Percentiles rank a stretch among this genome's conserved stretches.
Evolutionary conservation across 1,140 invertebrate genomes (phyloP).

Genomic region (Heliconius congener): DNA sequence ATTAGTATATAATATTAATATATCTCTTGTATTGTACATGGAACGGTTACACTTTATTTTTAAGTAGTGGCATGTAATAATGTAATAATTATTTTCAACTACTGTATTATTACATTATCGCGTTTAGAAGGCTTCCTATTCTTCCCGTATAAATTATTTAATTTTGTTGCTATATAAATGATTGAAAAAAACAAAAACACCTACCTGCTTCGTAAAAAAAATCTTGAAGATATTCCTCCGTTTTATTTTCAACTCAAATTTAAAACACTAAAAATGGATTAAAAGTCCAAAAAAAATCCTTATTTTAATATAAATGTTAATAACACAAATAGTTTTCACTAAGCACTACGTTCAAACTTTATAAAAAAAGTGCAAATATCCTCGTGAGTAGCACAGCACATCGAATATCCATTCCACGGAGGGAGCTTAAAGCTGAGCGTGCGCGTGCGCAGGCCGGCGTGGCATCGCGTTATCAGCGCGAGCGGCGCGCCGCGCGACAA

Average conservation of each 20-base stretch:
- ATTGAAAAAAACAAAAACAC: conserved; percentile 19
- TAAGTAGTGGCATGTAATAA: neutral
- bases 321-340: conserved; percentile 32
- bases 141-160: neutral
- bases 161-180: neutral
- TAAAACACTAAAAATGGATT: conserved; percentile 24
- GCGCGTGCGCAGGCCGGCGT: conserved; percentile 72
- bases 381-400: conserved; percentile 45
- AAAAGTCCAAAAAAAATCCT: conserved; percentile 24
- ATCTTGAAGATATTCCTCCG: conserved; percentile 22
- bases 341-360: conserved; percentile 46
- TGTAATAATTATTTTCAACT: neutral
- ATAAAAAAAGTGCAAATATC: conserved; percentile 45
- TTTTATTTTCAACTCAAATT: conserved; percentile 26
- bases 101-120: neutral
- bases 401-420: conserved; percentile 64
- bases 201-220: conserved; percentile 38
- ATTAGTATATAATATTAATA: neutral
- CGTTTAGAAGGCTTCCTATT: neutral
- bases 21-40: neutral
- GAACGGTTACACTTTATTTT: neutral
- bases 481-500: conserved; percentile 75
- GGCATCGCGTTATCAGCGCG: conserved; percentile 78
- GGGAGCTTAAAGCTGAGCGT: conserved; percentile 69
- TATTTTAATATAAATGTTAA: conserved; percentile 25